Evolutionary conservation across 2,797 vertebrate genomes (phyloP).

Genomic region (Anguilla megastoma): DNA sequence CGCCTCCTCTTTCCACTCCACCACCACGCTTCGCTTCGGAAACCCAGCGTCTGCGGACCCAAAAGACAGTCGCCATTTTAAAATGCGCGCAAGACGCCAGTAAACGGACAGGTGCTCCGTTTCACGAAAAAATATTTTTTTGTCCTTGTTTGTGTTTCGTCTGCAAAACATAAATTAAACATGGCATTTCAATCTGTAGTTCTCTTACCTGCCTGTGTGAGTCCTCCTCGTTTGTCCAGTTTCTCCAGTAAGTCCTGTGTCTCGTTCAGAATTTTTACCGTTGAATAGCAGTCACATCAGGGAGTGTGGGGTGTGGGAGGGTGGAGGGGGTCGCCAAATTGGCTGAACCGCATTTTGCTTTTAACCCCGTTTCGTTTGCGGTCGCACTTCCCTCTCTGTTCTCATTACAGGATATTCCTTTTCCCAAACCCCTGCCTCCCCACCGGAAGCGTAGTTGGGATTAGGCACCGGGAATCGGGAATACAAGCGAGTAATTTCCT

Average conservation of each 20-base stretch:
- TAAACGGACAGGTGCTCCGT: conserved; percentile 35
- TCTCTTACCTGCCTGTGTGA: not conserved
- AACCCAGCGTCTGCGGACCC: conserved; percentile 32
- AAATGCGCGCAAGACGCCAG: conserved; percentile 35
- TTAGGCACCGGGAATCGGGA: conserved; percentile 62
- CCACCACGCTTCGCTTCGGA: conserved; percentile 37
- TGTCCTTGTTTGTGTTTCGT: conserved; percentile 24
- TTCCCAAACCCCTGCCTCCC: conserved; percentile 23
- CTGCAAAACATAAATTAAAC: not conserved
- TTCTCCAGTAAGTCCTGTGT: not conserved
- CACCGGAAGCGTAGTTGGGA: conserved; percentile 51
- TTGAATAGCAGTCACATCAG: too few species aligned
- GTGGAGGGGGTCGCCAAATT: not conserved
- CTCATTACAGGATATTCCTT: conserved; percentile 43
- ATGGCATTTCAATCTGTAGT: not conserved
- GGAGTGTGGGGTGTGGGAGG: too few species aligned
- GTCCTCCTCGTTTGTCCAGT: not conserved
- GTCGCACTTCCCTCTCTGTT: conserved; percentile 67
- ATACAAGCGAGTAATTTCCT: conserved; percentile 64
- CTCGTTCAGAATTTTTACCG: not conserved
- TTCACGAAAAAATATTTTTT: conserved; percentile 51
- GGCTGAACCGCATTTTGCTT: conserved; percentile 44
- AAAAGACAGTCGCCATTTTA: not conserved
- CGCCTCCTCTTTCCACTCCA: not conserved
- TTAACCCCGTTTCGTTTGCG: conserved; percentile 63